A percentile compares a stretch with the other conserved stretches of the same genome.
phyloP scores from a whole-genome alignment of 1,140 invertebrate species.

The Drosophila arawakana region DNA sequence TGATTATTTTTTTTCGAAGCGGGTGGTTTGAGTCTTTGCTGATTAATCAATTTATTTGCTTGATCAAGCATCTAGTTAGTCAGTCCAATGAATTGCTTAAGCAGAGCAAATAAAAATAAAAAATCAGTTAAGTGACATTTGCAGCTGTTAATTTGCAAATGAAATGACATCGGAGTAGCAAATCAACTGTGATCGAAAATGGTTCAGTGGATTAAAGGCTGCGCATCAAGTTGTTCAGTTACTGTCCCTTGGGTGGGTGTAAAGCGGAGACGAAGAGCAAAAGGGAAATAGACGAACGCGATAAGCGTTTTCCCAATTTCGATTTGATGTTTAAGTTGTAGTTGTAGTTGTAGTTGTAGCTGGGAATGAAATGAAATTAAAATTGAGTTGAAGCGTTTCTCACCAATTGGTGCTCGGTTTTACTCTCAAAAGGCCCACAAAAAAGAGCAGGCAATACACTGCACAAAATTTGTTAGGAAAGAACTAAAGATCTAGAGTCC shows the following conservation, averaged over 20 bases:
- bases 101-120: neutral
- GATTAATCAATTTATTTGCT: slow-evolving; percentile 12
- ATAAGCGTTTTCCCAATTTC: slow-evolving; percentile 33
- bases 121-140: neutral
- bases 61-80: neutral
- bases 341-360: slow-evolving; percentile 9
- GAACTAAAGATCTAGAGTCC: no score
- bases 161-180: slow-evolving; percentile 8
- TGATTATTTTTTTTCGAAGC: no score
- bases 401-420: slow-evolving; percentile 15
- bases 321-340: slow-evolving; percentile 22
- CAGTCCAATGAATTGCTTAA: neutral
- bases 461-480: no score
- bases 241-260: neutral
- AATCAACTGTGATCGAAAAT: slow-evolving; percentile 19
- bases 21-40: no score
- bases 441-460: neutral
- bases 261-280: neutral
- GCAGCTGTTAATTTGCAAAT: slow-evolving; percentile 35
- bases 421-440: slow-evolving; percentile 26
- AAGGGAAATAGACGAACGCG: slow-evolving; percentile 1
- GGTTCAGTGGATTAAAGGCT: slow-evolving; percentile 29
- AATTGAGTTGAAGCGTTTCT: neutral
- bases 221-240: neutral
- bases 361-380: slow-evolving; percentile 2